Evolutionary conservation across 2,113 vertebrate species (phyloP), one percentile per base, ranked within the genome.

Genomic region (Ochotona princeps): DNA sequence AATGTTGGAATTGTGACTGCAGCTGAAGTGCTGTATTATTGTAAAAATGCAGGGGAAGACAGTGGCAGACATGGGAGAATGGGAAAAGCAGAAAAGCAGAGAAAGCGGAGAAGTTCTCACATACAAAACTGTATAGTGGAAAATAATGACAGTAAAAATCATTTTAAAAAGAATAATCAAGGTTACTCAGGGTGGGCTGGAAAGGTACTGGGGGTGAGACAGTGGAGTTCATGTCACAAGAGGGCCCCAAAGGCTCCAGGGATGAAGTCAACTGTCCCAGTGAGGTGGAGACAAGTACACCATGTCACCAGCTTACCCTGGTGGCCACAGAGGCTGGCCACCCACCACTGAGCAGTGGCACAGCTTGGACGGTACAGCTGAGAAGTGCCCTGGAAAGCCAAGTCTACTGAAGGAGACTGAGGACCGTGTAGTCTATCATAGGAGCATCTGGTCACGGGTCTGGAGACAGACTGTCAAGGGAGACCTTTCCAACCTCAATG

Each of bases 371-470:
- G 6, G 11, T 23, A 9, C 20, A 32, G 47, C 60, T 0, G 38
- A 73, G 76, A 32, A 20, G 17, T n/a, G 28, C 54, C 32, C 20
- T 26, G 15, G 32, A 21, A 57, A 89, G 49, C 60, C 81, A 78
- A 26, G 57, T 47, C 32, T 60, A 44, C 23, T 1, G 13, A 0
- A 0, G 0, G 11, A 54, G 61, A 35, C 9, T 9, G 18, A 63
- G 60, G 54, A 26, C 38, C 18, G 3, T 6, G 14, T 20, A 69
- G 51, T 44, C 17, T 11, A 25, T 26, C 49, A 14, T 1, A 73
- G 67, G 15, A 76, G 28, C 7, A 7, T 44, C 47, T 51, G 69
- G 2, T 60, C 49, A 23, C 1, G 23, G 61, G 60, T 25, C 11
- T 11, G 11, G 17, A 20, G 38, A 81, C 28, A 65, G 20, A 30